Evolutionary conservation across 1,140 invertebrate species (phyloP).

Genomic region (Lasioglossum albipes): DNA sequence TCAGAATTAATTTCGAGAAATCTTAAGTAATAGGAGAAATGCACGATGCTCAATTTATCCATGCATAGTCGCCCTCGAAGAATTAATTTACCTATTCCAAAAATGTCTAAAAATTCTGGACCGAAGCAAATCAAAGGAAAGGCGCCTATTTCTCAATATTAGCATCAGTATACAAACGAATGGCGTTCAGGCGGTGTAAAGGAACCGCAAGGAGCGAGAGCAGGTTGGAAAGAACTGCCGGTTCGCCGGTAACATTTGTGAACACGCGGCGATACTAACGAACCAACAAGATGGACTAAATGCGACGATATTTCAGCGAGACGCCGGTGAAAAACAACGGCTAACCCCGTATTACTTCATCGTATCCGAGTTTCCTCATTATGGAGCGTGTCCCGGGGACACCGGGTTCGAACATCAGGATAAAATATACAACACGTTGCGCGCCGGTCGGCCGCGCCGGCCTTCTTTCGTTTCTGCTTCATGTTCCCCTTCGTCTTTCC

Average conservation of each 20-base stretch:
- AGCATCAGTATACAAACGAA: too few species aligned
- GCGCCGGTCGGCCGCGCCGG: neutral
- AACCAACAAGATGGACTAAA: slow-evolving; percentile 28
- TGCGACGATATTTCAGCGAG: slow-evolving; percentile 27
- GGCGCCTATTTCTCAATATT: too few species aligned
- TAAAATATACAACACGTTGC: slow-evolving; percentile 43
- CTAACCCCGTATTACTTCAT: slow-evolving; percentile 36
- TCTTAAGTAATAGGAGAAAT: too few species aligned
- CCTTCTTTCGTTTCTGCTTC: slow-evolving; percentile 26
- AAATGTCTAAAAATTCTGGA: too few species aligned
- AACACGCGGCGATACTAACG: slow-evolving; percentile 12
- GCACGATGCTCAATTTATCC: too few species aligned
- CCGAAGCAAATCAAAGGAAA: too few species aligned
- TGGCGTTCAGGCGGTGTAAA: too few species aligned
- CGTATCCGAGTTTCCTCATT: slow-evolving; percentile 45
- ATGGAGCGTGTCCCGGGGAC: slow-evolving; percentile 19
- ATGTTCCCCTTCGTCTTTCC: slow-evolving; percentile 31
- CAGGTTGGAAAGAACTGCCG: neutral
- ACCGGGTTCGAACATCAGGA: slow-evolving; percentile 34
- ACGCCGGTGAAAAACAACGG: slow-evolving; percentile 9
- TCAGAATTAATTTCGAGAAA: too few species aligned
- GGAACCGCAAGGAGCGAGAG: too few species aligned
- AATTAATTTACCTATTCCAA: too few species aligned
- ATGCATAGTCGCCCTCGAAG: too few species aligned
- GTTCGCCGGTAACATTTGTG: neutral